Conservation (phyloP, 2,113 vertebrate genomes). For the Maccullochella peelii region DNA sequence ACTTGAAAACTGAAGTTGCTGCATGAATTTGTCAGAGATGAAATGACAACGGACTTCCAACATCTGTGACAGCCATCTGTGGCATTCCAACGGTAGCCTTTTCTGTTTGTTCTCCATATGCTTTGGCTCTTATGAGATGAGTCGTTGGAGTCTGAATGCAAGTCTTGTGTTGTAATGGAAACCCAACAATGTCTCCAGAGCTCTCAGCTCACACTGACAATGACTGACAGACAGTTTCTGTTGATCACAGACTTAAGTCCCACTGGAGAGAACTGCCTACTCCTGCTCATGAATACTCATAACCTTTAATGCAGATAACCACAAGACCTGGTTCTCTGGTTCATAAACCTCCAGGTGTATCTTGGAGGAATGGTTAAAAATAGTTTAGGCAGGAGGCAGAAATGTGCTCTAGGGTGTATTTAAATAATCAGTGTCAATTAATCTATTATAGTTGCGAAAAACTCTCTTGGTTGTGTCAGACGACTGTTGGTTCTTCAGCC, state of each 20-base stretch:
- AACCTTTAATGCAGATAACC: conserved; percentile 31
- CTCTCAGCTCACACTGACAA: conserved; percentile 53
- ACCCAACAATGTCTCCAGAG: conserved; percentile 65
- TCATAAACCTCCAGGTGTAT: conserved; percentile 48
- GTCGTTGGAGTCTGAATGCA: conserved; percentile 23
- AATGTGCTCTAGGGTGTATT: conserved; percentile 31
- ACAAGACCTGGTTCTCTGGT: conserved; percentile 23
- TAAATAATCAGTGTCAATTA: conserved; percentile 32
- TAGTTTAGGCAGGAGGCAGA: conserved; percentile 11
- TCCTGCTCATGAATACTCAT: conserved; percentile 65
- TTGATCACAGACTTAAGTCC: conserved; percentile 64
- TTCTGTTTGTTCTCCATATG: conserved; percentile 64
- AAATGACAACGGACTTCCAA: conserved; percentile 47
- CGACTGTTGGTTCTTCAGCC: conserved; percentile 1
- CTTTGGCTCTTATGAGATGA: conserved; percentile 44
- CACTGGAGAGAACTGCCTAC: conserved; percentile 40
- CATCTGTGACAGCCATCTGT: conserved; percentile 52
- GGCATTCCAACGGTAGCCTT: conserved; percentile 33
- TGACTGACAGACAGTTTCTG: conserved; percentile 62
- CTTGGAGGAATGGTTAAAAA: conserved; percentile 45
- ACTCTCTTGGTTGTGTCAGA: conserved; percentile 12
- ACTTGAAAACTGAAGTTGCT: conserved; percentile 37
- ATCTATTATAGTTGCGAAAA: neutral
- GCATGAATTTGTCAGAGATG: conserved; percentile 47
- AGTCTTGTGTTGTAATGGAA: conserved; percentile 52